Percentiles rank a stretch among this genome's conserved stretches.
Evolutionary conservation across 2,888 invertebrate species (phyloP).

Genomic region (Nymphalis polychloros): DNA sequence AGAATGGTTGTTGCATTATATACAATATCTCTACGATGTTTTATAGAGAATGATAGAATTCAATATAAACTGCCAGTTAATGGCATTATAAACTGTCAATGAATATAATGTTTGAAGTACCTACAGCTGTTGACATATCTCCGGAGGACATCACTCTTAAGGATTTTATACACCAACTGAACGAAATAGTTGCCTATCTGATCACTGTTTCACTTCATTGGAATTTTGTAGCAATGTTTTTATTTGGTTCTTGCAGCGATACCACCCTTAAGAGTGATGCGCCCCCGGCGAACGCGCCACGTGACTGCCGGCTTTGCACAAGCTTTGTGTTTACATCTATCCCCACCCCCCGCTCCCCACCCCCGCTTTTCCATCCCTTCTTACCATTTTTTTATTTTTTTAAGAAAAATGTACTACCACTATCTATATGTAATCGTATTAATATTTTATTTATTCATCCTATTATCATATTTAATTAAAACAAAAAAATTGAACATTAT

Average conservation of each 20-base stretch:
- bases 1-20: constrained; percentile 75
- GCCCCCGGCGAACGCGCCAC: constrained; percentile 79
- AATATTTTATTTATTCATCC: not conserved
- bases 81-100: constrained; percentile 19
- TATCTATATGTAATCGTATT: not conserved
- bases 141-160: constrained; percentile 76
- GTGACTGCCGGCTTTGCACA: constrained; percentile 75
- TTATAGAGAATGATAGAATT: constrained; percentile 13
- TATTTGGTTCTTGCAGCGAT: constrained; percentile 42
- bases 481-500: no score
- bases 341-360: constrained; percentile 48
- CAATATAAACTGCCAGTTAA: constrained; percentile 17
- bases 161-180: constrained; percentile 43
- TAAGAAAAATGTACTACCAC: not conserved
- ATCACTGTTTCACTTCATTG: constrained; percentile 35
- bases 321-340: constrained; percentile 77
- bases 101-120: constrained; percentile 19
- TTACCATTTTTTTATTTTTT: constrained; percentile 38
- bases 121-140: constrained; percentile 21
- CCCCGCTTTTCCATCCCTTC: constrained; percentile 47
- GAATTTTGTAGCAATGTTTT: constrained; percentile 36
- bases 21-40: constrained; percentile 61
- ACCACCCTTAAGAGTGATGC: constrained; percentile 78
- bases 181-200: constrained; percentile 11
- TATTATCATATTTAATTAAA: no score